Conservation (phyloP, 2,113 vertebrate genomes). For the Hyaena hyaena region DNA sequence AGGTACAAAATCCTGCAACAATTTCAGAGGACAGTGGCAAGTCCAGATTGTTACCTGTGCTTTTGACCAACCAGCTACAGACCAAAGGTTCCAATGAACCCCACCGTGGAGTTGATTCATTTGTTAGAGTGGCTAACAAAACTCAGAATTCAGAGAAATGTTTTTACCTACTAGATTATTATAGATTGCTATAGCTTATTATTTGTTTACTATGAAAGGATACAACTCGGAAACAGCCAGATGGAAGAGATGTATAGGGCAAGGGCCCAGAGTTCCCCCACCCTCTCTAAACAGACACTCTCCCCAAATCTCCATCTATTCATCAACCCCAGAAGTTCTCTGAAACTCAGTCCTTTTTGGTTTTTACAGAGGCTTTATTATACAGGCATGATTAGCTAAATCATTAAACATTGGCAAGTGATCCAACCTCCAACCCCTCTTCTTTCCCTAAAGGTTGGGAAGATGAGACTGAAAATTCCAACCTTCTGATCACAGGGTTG, state of each 20-base stretch:
- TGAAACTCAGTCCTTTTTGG: background rate
- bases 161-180: background rate
- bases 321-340: background rate
- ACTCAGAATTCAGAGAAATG: background rate
- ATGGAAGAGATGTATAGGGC: background rate
- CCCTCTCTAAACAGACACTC: background rate
- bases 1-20: too few species aligned
- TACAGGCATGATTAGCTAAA: background rate
- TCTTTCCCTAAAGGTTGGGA: background rate
- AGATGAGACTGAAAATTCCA: background rate
- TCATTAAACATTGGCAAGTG: background rate
- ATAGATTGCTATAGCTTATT: background rate
- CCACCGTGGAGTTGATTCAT: background rate
- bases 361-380: background rate
- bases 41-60: background rate
- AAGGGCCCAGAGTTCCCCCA: background rate
- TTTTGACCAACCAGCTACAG: background rate
- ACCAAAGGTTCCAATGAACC: background rate
- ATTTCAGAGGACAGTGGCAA: background rate
- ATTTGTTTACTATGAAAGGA: background rate
- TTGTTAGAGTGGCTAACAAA: background rate
- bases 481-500: background rate
- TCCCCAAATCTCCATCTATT: background rate
- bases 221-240: background rate
- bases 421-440: background rate